A percentile compares a stretch with the other conserved stretches of the same genome.
Evolutionary conservation across 1,140 invertebrate genomes (phyloP).

Genomic region (Ceratosolen fusciceps): DNA sequence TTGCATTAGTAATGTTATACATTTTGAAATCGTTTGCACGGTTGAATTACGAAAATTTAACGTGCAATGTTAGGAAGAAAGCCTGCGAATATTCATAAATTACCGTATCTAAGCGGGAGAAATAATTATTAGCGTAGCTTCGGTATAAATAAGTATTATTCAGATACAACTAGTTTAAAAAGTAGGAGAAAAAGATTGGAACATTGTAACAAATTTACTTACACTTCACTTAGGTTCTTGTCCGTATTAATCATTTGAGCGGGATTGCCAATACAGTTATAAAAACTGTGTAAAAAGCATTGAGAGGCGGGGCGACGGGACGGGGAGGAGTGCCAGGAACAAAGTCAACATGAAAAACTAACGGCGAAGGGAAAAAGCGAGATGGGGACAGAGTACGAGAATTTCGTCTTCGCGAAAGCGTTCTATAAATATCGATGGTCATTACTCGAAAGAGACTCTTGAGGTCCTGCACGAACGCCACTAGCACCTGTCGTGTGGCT

Average conservation of each 20-base stretch:
- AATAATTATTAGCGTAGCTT: too few relatives aligned
- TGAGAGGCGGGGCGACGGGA: background rate
- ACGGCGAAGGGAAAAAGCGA: background rate
- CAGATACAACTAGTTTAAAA: too few relatives aligned
- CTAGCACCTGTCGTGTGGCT: constrained; percentile 69
- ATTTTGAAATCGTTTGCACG: too few relatives aligned
- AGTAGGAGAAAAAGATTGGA: too few relatives aligned
- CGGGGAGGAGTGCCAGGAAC: too few relatives aligned
- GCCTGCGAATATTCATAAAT: too few relatives aligned
- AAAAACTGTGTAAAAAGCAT: background rate
- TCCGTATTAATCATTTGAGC: background rate
- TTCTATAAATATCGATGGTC: constrained; percentile 65
- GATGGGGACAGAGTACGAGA: background rate
- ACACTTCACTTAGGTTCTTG: background rate
- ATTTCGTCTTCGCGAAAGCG: constrained; percentile 42
- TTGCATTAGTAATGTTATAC: too few relatives aligned
- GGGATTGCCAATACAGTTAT: background rate
- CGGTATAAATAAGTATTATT: too few relatives aligned
- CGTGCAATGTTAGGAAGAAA: too few relatives aligned
- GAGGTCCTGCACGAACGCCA: constrained; percentile 56
- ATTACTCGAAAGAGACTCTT: constrained; percentile 54
- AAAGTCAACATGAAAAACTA: background rate
- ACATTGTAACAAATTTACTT: background rate
- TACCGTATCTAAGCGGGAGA: too few relatives aligned
- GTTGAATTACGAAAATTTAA: too few relatives aligned